Conservation (phyloP, 2,888 invertebrate genomes). For the Cheiracanthium punctorium region DNA sequence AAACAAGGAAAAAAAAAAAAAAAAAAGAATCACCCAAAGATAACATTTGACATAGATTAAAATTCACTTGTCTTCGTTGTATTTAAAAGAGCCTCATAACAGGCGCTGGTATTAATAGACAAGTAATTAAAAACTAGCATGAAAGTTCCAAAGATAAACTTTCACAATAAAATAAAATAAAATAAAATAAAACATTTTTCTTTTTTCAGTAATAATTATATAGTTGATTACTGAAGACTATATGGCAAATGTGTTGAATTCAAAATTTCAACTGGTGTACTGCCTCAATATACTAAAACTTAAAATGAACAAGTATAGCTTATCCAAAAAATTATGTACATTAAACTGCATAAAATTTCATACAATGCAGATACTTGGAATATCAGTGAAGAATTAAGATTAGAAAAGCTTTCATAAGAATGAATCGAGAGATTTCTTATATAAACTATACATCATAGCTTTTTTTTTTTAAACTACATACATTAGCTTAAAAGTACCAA, state of each 20-base stretch:
- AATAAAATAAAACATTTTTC: neutral
- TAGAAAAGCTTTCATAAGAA: slow-evolving; percentile 3
- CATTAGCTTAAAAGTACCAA: neutral
- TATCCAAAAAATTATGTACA: neutral
- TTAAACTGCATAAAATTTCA: neutral
- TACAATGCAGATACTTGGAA: neutral
- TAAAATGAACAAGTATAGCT: neutral
- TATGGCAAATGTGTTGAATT: slow-evolving; percentile 6
- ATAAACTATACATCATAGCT: neutral
- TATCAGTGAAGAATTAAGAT: neutral
- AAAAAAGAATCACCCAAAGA: neutral
- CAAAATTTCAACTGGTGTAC: slow-evolving; percentile 10
- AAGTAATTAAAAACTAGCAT: neutral
- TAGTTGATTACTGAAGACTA: neutral
- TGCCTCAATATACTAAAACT: neutral
- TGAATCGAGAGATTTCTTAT: neutral
- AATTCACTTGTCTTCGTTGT: slow-evolving; percentile 48
- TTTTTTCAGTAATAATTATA: too few relatives aligned
- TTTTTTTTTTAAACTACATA: neutral
- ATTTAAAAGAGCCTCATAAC: slow-evolving; percentile 30
- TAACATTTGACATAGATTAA: neutral
- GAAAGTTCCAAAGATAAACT: neutral
- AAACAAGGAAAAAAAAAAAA: neutral
- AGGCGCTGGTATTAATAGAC: neutral
- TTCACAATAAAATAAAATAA: neutral